These are phyloP conservation scores for Agrilus planipennis DNA, from an alignment of 1,140 invertebrate species.

Conservation along the genomic window DNA sequence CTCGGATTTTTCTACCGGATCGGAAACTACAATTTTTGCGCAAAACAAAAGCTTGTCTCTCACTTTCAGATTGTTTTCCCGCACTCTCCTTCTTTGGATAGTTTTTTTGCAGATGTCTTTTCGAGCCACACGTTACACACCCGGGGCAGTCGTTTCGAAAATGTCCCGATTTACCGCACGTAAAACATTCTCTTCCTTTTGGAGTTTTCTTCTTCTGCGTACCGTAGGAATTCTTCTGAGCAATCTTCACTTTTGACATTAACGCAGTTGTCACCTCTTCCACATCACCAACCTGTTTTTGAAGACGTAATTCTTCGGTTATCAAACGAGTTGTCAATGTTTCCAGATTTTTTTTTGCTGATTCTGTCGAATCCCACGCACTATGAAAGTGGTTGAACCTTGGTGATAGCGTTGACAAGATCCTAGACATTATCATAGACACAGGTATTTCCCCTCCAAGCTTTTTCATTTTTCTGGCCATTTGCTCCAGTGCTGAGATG, in stretches of 20 bases:
- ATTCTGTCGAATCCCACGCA: background rate
- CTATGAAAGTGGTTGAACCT: background rate
- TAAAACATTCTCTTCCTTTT: background rate
- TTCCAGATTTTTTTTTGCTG: slow-evolving; percentile 8
- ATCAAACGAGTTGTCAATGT: slow-evolving; percentile 6
- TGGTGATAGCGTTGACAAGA: slow-evolving; percentile 3
- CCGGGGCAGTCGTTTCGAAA: background rate
- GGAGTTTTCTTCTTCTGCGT: background rate
- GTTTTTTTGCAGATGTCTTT: background rate
- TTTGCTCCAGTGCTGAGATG: slow-evolving; percentile 8
- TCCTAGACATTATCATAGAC: slow-evolving; percentile 12
- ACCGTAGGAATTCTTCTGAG: background rate
- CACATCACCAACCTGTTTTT: too few species aligned
- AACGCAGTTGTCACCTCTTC: slow-evolving; percentile 2
- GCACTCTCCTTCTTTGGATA: background rate
- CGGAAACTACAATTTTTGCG: background rate
- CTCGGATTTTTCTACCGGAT: background rate
- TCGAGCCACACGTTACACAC: background rate
- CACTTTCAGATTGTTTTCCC: background rate
- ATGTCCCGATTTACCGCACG: background rate
- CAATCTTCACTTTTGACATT: background rate
- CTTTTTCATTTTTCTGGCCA: slow-evolving; percentile 1
- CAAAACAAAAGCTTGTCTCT: background rate
- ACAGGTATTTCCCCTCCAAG: slow-evolving; percentile 17
- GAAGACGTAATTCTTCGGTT: slow-evolving; percentile 9